Percentiles rank a stretch among this genome's conserved stretches.
Evolutionary conservation across 2,113 vertebrate species (phyloP).

Genomic region (Tinamus guttatus): DNA sequence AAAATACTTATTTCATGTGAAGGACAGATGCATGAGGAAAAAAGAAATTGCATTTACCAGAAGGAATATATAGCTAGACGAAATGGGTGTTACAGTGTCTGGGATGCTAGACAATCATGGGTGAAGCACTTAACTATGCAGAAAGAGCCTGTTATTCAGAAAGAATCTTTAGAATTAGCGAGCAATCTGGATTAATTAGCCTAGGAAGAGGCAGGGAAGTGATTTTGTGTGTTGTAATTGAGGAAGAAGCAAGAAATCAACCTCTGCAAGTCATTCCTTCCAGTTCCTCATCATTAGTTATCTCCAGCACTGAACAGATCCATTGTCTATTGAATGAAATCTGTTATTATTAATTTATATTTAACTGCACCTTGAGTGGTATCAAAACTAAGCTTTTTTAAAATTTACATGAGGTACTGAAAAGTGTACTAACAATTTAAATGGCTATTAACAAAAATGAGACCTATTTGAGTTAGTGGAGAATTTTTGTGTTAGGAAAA

Average conservation of each 20-base stretch:
- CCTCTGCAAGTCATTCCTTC: neutral
- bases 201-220: neutral
- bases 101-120: neutral
- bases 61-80: neutral
- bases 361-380: neutral
- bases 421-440: neutral
- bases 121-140: neutral
- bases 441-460: neutral
- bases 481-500: neutral
- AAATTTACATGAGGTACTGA: neutral
- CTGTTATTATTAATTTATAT: neutral
- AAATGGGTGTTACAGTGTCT: neutral
- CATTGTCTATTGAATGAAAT: neutral
- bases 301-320: neutral
- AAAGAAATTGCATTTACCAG: neutral
- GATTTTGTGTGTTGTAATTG: neutral
- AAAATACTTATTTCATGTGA: neutral
- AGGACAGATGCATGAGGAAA: neutral
- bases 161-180: neutral
- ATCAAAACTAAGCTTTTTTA: neutral
- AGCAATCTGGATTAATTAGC: neutral
- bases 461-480: rapidly evolving
- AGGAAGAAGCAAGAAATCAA: neutral
- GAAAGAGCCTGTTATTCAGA: neutral
- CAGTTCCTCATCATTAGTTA: neutral